These are phyloP conservation scores for Rhinichthys klamathensis DNA, from an alignment of 2,113 vertebrate genomes.

Conservation along the genomic window DNA sequence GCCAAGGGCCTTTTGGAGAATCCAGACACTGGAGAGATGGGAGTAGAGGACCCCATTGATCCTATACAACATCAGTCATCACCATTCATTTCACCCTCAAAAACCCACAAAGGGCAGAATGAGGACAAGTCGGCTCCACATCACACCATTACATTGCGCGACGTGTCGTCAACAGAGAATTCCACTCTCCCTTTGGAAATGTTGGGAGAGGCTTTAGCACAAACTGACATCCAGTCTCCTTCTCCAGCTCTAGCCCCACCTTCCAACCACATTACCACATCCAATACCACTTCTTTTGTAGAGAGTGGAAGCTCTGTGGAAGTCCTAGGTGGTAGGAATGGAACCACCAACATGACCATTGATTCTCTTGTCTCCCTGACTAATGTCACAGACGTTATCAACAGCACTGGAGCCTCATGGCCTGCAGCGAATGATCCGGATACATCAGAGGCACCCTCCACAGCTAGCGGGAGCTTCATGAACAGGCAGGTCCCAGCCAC, in stretches of 20 bases:
- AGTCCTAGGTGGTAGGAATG: constrained; percentile 23
- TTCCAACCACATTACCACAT: constrained; percentile 58
- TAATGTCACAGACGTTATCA: constrained; percentile 65
- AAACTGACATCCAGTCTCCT: constrained; percentile 19
- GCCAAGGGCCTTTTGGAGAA: constrained; percentile 8
- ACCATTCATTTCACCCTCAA: constrained; percentile 18
- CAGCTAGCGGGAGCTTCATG: constrained; percentile 85
- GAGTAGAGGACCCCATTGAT: constrained; percentile 71
- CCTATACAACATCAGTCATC: constrained; percentile 64
- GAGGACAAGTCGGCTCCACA: background rate
- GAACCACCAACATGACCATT: constrained; percentile 49
- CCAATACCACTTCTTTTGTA: constrained; percentile 69
- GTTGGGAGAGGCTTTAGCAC: constrained; percentile 20
- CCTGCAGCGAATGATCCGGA: constrained; percentile 68
- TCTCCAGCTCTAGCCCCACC: constrained; percentile 48
- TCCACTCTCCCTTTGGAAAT: constrained; percentile 65
- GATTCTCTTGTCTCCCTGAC: background rate
- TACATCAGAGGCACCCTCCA: constrained; percentile 78
- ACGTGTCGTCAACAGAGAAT: constrained; percentile 65
- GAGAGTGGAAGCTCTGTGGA: background rate
- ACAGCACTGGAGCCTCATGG: constrained; percentile 60
- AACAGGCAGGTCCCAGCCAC: constrained; percentile 87
- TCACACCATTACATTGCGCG: constrained; percentile 73
- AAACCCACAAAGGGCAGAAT: background rate
- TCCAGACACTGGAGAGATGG: constrained; percentile 56